Conservation (phyloP, 2,113 vertebrate genomes). For the Grallaria varia region DNA sequence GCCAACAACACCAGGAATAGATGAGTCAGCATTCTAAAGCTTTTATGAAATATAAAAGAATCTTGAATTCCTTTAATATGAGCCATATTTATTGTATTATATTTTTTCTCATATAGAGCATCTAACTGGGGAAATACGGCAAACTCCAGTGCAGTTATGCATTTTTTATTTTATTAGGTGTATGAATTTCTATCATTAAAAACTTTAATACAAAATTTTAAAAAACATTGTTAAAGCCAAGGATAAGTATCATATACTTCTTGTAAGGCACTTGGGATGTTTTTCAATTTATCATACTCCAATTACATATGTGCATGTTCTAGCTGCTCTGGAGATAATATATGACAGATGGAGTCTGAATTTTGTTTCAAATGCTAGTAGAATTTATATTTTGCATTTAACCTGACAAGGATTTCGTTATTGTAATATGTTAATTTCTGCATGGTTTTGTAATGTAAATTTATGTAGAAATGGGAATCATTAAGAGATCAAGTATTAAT, state of each 20-base stretch:
- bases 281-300: constrained; percentile 12
- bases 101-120: neutral
- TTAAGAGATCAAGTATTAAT: neutral
- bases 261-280: neutral
- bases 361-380: neutral
- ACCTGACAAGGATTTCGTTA: neutral
- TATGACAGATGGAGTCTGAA: neutral
- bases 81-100: neutral
- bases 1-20: neutral
- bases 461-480: neutral
- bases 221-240: neutral
- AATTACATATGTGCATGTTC: neutral
- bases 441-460: neutral
- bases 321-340: neutral
- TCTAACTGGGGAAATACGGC: neutral
- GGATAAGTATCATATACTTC: neutral
- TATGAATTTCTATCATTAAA: neutral
- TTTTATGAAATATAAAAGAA: neutral
- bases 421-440: neutral
- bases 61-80: neutral
- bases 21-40: neutral
- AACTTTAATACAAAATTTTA: neutral
- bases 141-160: neutral
- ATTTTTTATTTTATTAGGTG: constrained; percentile 2
- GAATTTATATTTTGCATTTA: neutral